Evolutionary conservation across 2,888 invertebrate species (phyloP).

Genomic region (Pegoplata infirma): DNA sequence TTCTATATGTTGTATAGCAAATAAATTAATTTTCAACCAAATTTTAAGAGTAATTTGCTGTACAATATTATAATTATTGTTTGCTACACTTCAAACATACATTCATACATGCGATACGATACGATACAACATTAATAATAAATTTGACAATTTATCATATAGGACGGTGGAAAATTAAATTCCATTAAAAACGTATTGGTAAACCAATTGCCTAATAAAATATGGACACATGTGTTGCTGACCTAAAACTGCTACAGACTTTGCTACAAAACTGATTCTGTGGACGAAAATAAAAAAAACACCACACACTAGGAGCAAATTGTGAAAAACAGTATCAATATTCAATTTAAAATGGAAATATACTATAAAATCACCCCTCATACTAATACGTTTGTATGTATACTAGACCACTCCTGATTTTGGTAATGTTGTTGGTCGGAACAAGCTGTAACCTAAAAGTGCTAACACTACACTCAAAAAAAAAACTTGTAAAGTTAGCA

Average conservation of each 20-base stretch:
- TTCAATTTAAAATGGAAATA: constrained; percentile 58
- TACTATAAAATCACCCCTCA: background rate
- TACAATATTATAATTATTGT: constrained; percentile 12
- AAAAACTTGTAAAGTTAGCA: no score
- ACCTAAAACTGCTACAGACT: constrained; percentile 27
- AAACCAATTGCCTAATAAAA: constrained; percentile 51
- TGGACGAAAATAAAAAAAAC: background rate
- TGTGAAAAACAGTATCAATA: constrained; percentile 48
- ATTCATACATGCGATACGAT: no score
- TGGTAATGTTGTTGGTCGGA: no score
- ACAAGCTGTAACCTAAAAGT: no score
- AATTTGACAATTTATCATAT: constrained; percentile 57
- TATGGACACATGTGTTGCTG: constrained; percentile 36
- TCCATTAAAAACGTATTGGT: constrained; percentile 51
- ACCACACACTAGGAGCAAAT: constrained; percentile 4
- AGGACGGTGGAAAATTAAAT: constrained; percentile 34
- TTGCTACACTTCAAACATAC: constrained; percentile 10
- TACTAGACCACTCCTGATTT: no score
- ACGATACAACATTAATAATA: constrained; percentile 40
- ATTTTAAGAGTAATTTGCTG: no score
- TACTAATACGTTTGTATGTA: no score
- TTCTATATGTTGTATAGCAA: no score
- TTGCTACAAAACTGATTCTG: background rate
- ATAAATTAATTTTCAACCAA: no score
- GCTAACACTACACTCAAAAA: no score